Conservation (phyloP, 2,888 invertebrate genomes). For the Allacma fusca region DNA sequence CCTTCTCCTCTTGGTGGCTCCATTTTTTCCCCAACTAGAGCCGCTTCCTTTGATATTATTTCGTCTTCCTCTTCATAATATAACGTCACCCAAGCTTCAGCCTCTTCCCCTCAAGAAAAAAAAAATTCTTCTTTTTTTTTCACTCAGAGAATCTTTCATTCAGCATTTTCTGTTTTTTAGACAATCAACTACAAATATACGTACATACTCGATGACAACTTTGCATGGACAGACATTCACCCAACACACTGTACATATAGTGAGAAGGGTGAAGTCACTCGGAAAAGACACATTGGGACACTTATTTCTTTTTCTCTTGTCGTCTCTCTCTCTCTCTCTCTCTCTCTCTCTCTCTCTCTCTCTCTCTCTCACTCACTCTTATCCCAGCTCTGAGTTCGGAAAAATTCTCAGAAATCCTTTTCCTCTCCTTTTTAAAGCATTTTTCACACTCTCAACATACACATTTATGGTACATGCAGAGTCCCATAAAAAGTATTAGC, state of each 20-base stretch:
- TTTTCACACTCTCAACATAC: constrained; percentile 27
- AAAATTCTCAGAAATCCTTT: constrained; percentile 1
- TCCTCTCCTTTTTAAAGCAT: constrained; percentile 21
- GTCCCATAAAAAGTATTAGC: no score
- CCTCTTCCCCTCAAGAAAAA: constrained; percentile 31
- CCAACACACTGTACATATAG: background rate
- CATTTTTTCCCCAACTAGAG: constrained; percentile 40
- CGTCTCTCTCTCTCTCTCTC: constrained; percentile 5
- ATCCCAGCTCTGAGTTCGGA: background rate
- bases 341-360: no score
- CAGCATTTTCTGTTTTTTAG: constrained; percentile 29
- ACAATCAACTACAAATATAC: constrained; percentile 12
- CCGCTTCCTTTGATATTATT: constrained; percentile 44
- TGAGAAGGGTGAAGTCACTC: constrained; percentile 43
- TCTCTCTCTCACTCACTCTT: no score
- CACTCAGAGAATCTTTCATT: constrained; percentile 40
- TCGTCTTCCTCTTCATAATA: constrained; percentile 45
- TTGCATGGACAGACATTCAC: constrained; percentile 14
- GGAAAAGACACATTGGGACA: constrained; percentile 50
- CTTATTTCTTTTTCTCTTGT: constrained; percentile 44
- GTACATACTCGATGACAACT: background rate
- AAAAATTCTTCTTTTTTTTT: constrained; percentile 25
- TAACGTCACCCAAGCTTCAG: constrained; percentile 37
- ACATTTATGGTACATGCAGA: background rate
- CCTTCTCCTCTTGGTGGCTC: constrained; percentile 40